phyloP scores from a whole-genome alignment of 2,888 invertebrate species.

The Yponomeuta malinellus region DNA sequence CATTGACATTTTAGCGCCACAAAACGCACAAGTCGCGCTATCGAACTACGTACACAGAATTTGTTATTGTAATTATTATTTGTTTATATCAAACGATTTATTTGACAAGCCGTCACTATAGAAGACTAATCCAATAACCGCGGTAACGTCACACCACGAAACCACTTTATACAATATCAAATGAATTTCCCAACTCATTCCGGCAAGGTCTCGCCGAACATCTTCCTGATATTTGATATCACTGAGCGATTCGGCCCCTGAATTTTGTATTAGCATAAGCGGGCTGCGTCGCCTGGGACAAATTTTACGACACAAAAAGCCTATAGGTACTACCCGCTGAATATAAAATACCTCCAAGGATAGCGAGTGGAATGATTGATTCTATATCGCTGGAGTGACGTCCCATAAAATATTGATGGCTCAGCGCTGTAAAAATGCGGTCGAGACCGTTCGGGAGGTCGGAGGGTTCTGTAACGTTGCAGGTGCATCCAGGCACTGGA shows the following conservation, averaged over 20 bases:
- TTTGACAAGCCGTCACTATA: too few relatives aligned
- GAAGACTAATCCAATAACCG: not conserved
- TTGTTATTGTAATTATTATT: too few relatives aligned
- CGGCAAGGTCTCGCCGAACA: not conserved
- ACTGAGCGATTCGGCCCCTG: constrained; percentile 11
- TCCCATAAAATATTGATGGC: constrained; percentile 50
- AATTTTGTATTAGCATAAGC: constrained; percentile 21
- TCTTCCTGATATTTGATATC: constrained; percentile 13
- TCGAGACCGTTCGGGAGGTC: not conserved
- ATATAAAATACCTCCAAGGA: constrained; percentile 41
- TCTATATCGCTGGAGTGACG: constrained; percentile 37
- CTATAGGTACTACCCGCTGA: constrained; percentile 27
- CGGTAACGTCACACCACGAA: not conserved
- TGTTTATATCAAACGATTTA: too few relatives aligned
- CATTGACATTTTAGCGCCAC: too few relatives aligned
- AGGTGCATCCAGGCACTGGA: too few relatives aligned
- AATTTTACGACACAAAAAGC: constrained; percentile 37
- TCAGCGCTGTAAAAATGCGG: constrained; percentile 18
- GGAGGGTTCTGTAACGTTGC: not conserved
- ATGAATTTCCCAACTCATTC: not conserved
- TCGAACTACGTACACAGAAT: too few relatives aligned
- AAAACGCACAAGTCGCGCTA: too few relatives aligned
- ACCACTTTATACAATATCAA: not conserved
- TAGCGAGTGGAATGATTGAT: constrained; percentile 45
- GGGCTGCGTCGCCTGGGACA: constrained; percentile 22